Evolutionary conservation across 2,888 invertebrate genomes (phyloP).

Genomic region (Electrophaes corylata): DNA sequence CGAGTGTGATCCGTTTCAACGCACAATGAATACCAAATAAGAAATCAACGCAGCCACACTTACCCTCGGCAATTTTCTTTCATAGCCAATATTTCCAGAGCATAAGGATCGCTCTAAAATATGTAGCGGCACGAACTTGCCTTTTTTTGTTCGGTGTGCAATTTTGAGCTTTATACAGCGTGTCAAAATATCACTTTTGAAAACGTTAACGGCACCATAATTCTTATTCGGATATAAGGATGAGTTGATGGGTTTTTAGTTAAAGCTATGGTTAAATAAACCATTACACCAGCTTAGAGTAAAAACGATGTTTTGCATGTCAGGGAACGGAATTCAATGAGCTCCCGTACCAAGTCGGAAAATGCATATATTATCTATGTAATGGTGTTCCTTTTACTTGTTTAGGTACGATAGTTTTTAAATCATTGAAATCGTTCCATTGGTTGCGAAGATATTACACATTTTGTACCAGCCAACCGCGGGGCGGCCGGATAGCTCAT

Average conservation of each 20-base stretch:
- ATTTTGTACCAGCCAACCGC: no score
- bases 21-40: slow-evolving; percentile 80
- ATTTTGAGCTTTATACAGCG: slow-evolving; percentile 69
- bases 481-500: no score
- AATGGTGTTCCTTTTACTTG: no score
- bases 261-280: not conserved
- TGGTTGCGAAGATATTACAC: no score
- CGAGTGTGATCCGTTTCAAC: slow-evolving; percentile 70
- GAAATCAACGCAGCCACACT: slow-evolving; percentile 78
- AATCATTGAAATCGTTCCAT: no score
- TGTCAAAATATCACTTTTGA: slow-evolving; percentile 37
- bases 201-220: not conserved
- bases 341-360: no score
- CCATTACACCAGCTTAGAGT: no score
- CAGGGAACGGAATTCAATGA: no score
- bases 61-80: slow-evolving; percentile 75
- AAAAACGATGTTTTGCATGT: no score
- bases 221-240: no score
- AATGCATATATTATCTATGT: no score
- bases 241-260: not conserved
- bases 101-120: slow-evolving; percentile 66
- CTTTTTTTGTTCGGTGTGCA: slow-evolving; percentile 76
- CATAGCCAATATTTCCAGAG: slow-evolving; percentile 71
- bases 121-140: slow-evolving; percentile 67
- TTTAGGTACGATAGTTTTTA: no score